Evolutionary conservation across 2,888 invertebrate genomes (phyloP), one percentile per base, ranked within the genome.

Genomic region (Luperina nickerlii): DNA sequence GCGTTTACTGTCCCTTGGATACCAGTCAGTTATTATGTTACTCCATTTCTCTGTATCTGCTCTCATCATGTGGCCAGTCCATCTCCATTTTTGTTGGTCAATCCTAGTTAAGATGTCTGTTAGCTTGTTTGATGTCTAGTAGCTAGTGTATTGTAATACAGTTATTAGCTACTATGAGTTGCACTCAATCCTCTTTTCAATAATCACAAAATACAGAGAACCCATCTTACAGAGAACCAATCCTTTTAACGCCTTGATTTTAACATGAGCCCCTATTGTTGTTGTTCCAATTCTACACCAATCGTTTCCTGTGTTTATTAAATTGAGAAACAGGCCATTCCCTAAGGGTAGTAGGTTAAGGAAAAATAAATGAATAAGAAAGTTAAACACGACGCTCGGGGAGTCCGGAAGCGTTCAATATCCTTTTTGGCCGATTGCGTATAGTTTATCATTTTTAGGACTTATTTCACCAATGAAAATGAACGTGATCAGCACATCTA

Each of bases 351-450:
- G 20, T 71, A 48, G 9, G 48, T 84, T 24, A 54, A 54, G 69
- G 18, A n/a, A 66, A 73, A 82, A 84, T 38, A 38, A 82, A 82
- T 66, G 20, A 74, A 67, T 32, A 62, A 42, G 2, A 70, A 57
- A 74, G 74, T 57, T 81, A 81, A 68, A 74, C 51, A 54, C 24
- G 15, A 42, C 15, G 54, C 32, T 51, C 20, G 38, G 32, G 32
- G 65, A 65, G 32, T 9, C 11, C 9, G 13, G 38, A 76, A 60
- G 45, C 15, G 48, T 48, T 13, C 48, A 81, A 80, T 80, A 60
- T 74, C 45, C 2, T 20, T 60, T 73, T 54, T 32, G 65, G 57
- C 13, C n/a, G 9, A 57, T 68, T 72, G 68, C 45, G 57, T 45
- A 65, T 60, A 60, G 68, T 79, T 84, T 68, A 84, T 68, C 4